These are phyloP conservation scores for Spilogale gracilis DNA, from an alignment of 2,113 vertebrate genomes.

Conservation along the genomic window DNA sequence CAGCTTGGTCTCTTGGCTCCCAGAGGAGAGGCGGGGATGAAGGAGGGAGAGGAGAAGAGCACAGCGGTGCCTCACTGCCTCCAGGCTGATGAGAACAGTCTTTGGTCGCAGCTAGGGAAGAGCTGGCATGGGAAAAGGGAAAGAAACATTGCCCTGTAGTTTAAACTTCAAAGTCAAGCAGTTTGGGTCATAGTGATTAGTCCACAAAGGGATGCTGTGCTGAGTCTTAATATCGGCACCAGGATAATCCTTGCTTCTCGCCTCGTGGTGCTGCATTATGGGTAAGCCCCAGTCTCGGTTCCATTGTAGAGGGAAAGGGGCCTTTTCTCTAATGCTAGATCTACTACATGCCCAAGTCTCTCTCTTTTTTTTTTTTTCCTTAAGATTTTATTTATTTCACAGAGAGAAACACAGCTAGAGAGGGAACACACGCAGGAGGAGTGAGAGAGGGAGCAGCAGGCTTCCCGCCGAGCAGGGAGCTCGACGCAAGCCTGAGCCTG, in stretches of 20 bases:
- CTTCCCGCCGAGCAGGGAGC: neutral
- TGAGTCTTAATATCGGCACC: neutral
- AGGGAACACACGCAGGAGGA: neutral
- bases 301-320: neutral
- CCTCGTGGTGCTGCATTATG: neutral
- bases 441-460: neutral
- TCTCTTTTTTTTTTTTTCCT: too few species aligned
- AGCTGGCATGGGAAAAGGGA: neutral
- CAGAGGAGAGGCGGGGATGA: neutral
- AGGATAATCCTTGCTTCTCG: neutral
- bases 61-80: fast-evolving
- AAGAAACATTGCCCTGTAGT: neutral
- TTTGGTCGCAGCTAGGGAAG: neutral
- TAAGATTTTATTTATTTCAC: too few species aligned
- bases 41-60: neutral
- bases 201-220: neutral
- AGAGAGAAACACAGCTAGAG: too few species aligned
- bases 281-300: neutral
- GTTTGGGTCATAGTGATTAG: neutral
- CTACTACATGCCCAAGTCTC: neutral
- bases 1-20: neutral
- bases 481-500: neutral
- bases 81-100: neutral
- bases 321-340: neutral
- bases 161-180: neutral